Percentiles rank a stretch among this genome's conserved stretches.
These are phyloP conservation scores for Macaria liturata DNA, from an alignment of 2,888 invertebrate genomes.

Conservation along the genomic window DNA sequence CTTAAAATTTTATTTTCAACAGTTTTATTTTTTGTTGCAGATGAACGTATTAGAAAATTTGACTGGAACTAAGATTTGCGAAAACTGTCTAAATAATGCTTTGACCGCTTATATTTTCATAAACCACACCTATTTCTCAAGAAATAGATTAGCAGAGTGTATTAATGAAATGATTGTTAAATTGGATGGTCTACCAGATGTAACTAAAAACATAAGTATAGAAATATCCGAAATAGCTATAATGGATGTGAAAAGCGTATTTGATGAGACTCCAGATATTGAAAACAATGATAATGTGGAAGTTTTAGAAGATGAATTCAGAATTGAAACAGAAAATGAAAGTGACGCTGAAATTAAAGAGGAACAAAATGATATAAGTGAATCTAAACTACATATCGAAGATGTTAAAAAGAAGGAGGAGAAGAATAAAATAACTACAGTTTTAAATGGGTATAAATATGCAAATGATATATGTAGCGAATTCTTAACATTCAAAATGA, in stretches of 20 bases:
- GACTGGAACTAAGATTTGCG: constrained; percentile 70
- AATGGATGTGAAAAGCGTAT: constrained; percentile 41
- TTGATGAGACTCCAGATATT: constrained; percentile 28
- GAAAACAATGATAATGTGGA: constrained; percentile 58
- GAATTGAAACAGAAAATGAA: constrained; percentile 57
- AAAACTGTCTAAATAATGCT: constrained; percentile 64
- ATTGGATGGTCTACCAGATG: constrained; percentile 43
- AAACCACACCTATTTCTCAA: constrained; percentile 53
- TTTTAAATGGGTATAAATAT: constrained; percentile 53
- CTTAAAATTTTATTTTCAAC: constrained; percentile 20
- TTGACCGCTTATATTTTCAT: constrained; percentile 64
- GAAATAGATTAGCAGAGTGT: constrained; percentile 60
- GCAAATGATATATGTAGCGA: constrained; percentile 56
- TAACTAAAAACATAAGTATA: constrained; percentile 56
- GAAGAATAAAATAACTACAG: neutral
- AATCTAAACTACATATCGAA: constrained; percentile 31
- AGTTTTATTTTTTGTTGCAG: constrained; percentile 63
- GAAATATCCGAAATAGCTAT: constrained; percentile 61
- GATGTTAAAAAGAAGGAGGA: constrained; percentile 29
- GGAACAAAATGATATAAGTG: constrained; percentile 11
- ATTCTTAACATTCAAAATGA: constrained; percentile 63
- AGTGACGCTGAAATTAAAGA: constrained; percentile 27
- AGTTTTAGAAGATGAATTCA: constrained; percentile 72
- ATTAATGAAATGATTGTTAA: constrained; percentile 56
- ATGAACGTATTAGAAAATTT: constrained; percentile 55